Conservation (phyloP, 1,140 invertebrate genomes). For the Tetranychus cinnabarinus region DNA sequence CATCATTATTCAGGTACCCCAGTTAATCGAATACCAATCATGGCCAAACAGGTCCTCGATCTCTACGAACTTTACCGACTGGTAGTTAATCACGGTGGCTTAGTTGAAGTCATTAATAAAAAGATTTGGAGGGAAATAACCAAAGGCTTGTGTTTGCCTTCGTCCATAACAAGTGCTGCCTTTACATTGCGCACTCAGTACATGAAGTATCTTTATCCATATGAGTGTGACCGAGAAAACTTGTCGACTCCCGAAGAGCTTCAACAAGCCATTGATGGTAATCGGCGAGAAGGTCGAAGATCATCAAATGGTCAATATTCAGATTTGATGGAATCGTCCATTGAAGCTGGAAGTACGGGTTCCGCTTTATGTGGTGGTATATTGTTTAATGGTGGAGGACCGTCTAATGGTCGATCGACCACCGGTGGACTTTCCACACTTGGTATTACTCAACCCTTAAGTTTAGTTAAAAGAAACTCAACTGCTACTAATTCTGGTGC, state of each 20-base stretch:
- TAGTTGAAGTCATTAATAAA: constrained; percentile 99
- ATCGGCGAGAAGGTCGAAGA: constrained; percentile 76
- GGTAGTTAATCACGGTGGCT: constrained; percentile 86
- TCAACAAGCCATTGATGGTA: constrained; percentile 93
- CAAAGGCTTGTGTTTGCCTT: constrained; percentile 91
- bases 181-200: constrained; percentile 97
- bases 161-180: constrained; percentile 94
- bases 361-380: too few species aligned
- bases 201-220: constrained; percentile 98
- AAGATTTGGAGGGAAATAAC: constrained; percentile 99
- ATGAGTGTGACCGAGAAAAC: constrained; percentile 86
- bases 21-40: constrained; percentile 94
- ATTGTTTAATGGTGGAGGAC: too few species aligned
- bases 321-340: constrained; percentile 21
- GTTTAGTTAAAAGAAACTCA: too few species aligned
- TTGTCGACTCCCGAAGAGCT: constrained; percentile 74
- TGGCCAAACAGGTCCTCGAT: constrained; percentile 97
- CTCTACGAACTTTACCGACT: constrained; percentile 93
- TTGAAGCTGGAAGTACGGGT: too few species aligned
- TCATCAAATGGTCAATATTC: constrained; percentile 70
- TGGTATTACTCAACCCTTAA: too few species aligned
- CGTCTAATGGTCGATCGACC: too few species aligned
- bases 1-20: too few species aligned
- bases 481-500: too few species aligned
- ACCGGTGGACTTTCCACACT: too few species aligned